Conservation (phyloP, 2,888 invertebrate genomes). For the Agrotis puta region DNA sequence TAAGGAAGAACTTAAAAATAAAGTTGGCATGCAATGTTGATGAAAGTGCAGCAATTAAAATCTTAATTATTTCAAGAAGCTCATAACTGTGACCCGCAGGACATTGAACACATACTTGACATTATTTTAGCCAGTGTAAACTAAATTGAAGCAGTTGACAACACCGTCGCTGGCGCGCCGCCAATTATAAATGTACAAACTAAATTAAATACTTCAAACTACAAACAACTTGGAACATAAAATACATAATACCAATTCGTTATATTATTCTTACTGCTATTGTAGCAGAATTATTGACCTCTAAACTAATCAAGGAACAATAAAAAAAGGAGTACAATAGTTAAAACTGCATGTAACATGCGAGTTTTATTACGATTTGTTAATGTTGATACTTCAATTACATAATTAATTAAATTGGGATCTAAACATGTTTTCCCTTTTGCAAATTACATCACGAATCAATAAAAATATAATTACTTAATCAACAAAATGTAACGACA, state of each 20-base stretch:
- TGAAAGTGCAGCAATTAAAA: constrained; percentile 26
- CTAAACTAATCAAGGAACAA: not conserved
- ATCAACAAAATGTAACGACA: not conserved
- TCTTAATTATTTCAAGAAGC: constrained; percentile 43
- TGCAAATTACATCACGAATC: not conserved
- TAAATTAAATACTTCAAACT: constrained; percentile 65
- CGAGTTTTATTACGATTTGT: not conserved
- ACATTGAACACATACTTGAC: constrained; percentile 68
- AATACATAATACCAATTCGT: constrained; percentile 3
- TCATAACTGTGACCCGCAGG: constrained; percentile 37
- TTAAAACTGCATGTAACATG: not conserved
- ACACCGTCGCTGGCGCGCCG: constrained; percentile 74
- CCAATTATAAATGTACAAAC: constrained; percentile 78
- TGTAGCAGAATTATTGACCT: not conserved
- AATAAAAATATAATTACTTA: no score
- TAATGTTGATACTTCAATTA: constrained; percentile 6
- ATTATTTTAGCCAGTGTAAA: constrained; percentile 71
- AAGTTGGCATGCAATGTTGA: constrained; percentile 1
- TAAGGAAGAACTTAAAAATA: not conserved
- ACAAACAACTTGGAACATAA: constrained; percentile 45
- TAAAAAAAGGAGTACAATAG: no score
- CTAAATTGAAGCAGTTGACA: constrained; percentile 80
- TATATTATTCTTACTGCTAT: constrained; percentile 8
- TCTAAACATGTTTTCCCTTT: constrained; percentile 7
- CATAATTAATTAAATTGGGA: not conserved